A percentile compares a stretch with the other conserved stretches of the same genome.
These are phyloP conservation scores for Zingel zingel DNA, from an alignment of 2,113 vertebrate species.

Conservation along the genomic window DNA sequence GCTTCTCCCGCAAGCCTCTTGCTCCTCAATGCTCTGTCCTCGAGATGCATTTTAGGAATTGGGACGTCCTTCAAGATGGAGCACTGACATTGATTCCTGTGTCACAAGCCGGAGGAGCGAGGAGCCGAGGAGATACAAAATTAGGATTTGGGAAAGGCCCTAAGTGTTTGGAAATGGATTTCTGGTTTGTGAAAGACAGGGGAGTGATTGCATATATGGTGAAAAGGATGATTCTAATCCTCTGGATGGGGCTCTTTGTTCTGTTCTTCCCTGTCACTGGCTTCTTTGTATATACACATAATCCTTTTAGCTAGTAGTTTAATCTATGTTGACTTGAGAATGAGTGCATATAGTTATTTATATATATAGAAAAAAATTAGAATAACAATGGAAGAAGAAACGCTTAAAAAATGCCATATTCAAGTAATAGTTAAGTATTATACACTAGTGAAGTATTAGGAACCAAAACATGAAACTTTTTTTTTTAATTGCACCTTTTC, in stretches of 20 bases:
- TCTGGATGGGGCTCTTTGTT: constrained; percentile 33
- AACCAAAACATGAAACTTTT: constrained; percentile 32
- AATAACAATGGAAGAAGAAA: constrained; percentile 19
- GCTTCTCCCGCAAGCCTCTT: too few species aligned
- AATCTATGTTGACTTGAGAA: constrained; percentile 9
- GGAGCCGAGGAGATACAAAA: too few species aligned
- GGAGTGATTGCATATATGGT: constrained; percentile 25
- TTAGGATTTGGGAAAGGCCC: too few species aligned
- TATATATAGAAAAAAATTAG: constrained; percentile 15
- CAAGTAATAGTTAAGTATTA: neutral
- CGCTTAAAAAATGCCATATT: neutral
- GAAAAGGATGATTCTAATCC: constrained; percentile 20
- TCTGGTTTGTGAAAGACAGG: constrained; percentile 16
- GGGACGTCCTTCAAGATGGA: too few species aligned
- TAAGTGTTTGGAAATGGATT: constrained; percentile 13
- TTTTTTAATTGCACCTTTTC: neutral
- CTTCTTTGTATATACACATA: constrained; percentile 13
- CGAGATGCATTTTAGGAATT: too few species aligned
- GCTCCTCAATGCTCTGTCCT: too few species aligned
- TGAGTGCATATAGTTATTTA: neutral
- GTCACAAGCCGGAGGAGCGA: too few species aligned
- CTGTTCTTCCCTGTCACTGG: constrained; percentile 7
- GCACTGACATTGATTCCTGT: too few species aligned
- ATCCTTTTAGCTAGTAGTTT: constrained; percentile 1
- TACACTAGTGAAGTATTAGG: neutral